Percentiles rank a stretch among this genome's conserved stretches.
Evolutionary conservation across 2,113 vertebrate genomes (phyloP).

Genomic region (Hydropotes inermis): DNA sequence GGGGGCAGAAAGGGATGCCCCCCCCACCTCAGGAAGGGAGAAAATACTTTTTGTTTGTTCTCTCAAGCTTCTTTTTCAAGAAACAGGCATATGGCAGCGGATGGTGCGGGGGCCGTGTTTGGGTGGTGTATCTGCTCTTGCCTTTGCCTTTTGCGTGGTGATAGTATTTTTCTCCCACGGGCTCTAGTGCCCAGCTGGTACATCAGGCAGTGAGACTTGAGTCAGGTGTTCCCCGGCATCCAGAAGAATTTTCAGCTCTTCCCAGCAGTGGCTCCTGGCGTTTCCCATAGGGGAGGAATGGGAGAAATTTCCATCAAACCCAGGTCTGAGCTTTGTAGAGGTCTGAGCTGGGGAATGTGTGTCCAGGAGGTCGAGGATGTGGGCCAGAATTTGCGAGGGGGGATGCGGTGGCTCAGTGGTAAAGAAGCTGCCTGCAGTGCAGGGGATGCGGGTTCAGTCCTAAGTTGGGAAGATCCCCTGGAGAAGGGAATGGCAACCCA

Average conservation of each 20-base stretch:
- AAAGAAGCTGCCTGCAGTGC: not conserved
- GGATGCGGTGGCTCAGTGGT: not conserved
- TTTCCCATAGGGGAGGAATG: not conserved
- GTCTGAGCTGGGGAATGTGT: not conserved
- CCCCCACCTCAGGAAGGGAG: not conserved
- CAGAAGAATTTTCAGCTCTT: not conserved
- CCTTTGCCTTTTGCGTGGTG: slow-evolving; percentile 41
- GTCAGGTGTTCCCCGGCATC: not conserved
- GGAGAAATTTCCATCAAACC: not conserved
- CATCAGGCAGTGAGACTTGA: slow-evolving; percentile 1
- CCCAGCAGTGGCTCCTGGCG: not conserved
- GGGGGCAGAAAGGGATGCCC: not conserved
- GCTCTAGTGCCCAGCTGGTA: slow-evolving; percentile 26
- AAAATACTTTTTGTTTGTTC: slow-evolving; percentile 62
- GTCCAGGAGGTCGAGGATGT: not conserved
- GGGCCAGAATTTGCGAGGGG: not conserved
- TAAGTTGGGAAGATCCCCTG: not conserved
- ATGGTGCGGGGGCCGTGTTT: slow-evolving; percentile 70
- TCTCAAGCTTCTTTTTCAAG: slow-evolving; percentile 53
- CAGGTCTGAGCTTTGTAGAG: not conserved
- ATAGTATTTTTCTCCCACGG: not conserved
- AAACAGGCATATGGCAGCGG: slow-evolving; percentile 68
- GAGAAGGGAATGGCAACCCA: not conserved
- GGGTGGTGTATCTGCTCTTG: slow-evolving; percentile 38
- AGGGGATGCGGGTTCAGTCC: not conserved